Conservation (phyloP, 2,888 invertebrate genomes). For the Buathra laborator region DNA sequence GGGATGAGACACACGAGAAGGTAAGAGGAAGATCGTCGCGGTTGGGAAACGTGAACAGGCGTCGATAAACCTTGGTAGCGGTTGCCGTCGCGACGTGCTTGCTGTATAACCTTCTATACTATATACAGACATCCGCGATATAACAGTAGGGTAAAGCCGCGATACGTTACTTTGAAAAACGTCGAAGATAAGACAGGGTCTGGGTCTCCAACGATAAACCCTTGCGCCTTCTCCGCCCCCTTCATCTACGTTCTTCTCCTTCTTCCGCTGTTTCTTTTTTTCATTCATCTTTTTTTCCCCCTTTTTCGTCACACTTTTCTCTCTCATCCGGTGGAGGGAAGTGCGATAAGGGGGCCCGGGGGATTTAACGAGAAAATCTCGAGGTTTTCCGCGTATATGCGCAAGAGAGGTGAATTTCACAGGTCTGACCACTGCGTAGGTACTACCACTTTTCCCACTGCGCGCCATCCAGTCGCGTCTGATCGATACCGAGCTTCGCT, state of each 20-base stretch:
- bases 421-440: constrained; percentile 38
- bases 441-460: constrained; percentile 21
- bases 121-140: constrained; percentile 4
- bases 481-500: constrained; percentile 25
- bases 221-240: constrained; percentile 17
- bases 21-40: not conserved
- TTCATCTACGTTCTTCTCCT: constrained; percentile 26
- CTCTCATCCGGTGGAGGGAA: constrained; percentile 57
- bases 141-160: constrained; percentile 11
- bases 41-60: constrained; percentile 35
- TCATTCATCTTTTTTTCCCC: constrained; percentile 19
- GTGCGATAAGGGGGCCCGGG: constrained; percentile 57
- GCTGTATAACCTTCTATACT: not conserved
- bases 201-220: constrained; percentile 61
- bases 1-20: constrained; percentile 14
- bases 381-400: constrained; percentile 18
- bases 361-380: constrained; percentile 55
- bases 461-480: not conserved
- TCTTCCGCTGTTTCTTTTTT: constrained; percentile 20
- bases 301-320: constrained; percentile 42
- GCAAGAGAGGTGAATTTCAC: constrained; percentile 22
- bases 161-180: constrained; percentile 59
- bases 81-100: constrained; percentile 3
- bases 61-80: constrained; percentile 52
- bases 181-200: constrained; percentile 66